Evolutionary conservation across 2,888 invertebrate species (phyloP), one percentile per base, ranked within the genome.

Genomic region (Dilophus febrilis): DNA sequence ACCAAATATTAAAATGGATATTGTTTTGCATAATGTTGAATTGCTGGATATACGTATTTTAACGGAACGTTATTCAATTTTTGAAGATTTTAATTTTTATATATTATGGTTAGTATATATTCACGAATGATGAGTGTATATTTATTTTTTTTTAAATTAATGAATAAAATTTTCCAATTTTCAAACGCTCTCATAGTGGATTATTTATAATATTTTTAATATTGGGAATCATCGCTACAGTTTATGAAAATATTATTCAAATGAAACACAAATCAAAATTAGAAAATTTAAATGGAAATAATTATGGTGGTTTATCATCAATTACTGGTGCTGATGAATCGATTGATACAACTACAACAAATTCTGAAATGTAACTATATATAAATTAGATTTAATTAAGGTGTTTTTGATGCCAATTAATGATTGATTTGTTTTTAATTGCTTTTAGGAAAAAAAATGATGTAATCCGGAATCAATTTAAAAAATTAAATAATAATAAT

Each of bases 61-160:
- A 1, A 45, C 40, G 1, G 50, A 50, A 19, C 47, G 41, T n/a
- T 56, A 53, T 40, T 47, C 48, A 19, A 38, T 52, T 28, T 45
- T 50, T 18, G 47, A 53, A 8, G 55, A 56, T 44, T 45, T 46
- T 2, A 49, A 51, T 35, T 53, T 53, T 38, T 54, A 52, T 42
- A 48, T 53, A 27, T 42, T 55, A 31, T 45, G 52, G 54, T 56
- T 45, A 47, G 53, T 28, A 4, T 32, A 12, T 22, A n/a, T 11
- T 38, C 32, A 27, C n/a, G 12, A 31, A 31, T 31, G 12, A 13
- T 31, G n/a, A 31, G 31, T 14, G n/a, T 31, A 13, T n/a, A 6
- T 4, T n/a, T 14, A 31, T 31, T n/a, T n/a, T 4, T 31, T 12
- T 31, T 8, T 14, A 14, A 31, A 6, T 12, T 8, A 5, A 13